Evolutionary conservation across 2,888 invertebrate genomes (phyloP), one percentile per base, ranked within the genome.

Genomic region (Cyaniris semiargus): DNA sequence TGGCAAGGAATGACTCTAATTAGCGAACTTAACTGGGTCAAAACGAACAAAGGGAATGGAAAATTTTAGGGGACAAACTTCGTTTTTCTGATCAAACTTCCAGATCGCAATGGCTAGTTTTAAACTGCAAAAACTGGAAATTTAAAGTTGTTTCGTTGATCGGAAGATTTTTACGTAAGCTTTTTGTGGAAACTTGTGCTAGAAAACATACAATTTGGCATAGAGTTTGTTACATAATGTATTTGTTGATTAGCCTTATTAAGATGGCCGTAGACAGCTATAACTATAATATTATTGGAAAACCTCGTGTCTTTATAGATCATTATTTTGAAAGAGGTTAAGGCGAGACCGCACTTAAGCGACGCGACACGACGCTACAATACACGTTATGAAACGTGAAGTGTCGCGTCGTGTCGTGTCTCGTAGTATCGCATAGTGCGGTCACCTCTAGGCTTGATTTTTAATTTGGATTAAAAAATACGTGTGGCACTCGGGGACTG

Each of bases 21-120:
- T 82, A 81, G 80, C 76, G 48, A 80, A 81, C 78, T 81, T 80
- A 82, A 81, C 79, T 80, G 77, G 80, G 82, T 81, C 80, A 79
- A 77, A 74, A 71, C 66, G 79, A 79, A 80, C 79, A 80, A 78
- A 79, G 78, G 75, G 77, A 78, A 80, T 80, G 76, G 79, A 79
- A 79, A 78, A 80, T 80, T 80, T 81, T 78, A 80, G 79, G 70
- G 77, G 76, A 78, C 77, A 60, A 72, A 77, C 72, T 72, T 58
- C 27, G 31, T 74, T 74, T 74, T 74, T 74, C 74, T 27, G 48
- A 27, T 74, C 27, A 53, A 72, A 77, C 27, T 77, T 77, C 15
- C 48, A 74, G 15, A 74, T 53, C 44, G 27, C 27, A 66, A 66
- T 31, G 27, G 66, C 66, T 66, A 66, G 66, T 66, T 66, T 31